phyloP scores from a whole-genome alignment of 2,113 vertebrate genomes.

The Chrysemys picta region DNA sequence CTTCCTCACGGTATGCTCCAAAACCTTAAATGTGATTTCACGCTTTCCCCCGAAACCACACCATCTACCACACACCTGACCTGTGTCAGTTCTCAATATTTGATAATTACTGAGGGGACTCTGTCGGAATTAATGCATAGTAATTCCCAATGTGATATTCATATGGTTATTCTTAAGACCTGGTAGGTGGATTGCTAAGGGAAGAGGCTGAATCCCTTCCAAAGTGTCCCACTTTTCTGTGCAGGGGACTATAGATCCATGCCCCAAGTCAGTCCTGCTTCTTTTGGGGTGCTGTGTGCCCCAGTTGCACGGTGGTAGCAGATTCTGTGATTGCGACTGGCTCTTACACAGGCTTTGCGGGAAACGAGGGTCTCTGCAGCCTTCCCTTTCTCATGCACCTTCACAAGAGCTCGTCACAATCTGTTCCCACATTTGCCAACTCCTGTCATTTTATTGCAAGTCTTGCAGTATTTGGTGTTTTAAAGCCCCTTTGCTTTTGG shows the following conservation, averaged over 20 bases:
- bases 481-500: neutral
- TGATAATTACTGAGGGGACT: neutral
- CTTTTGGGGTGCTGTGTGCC: neutral
- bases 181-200: accelerated
- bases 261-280: neutral
- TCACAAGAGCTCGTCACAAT: neutral
- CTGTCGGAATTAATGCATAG: neutral
- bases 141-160: neutral
- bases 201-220: neutral
- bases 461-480: neutral
- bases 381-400: neutral
- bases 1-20: neutral
- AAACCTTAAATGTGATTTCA: accelerated
- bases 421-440: neutral
- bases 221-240: neutral
- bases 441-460: neutral
- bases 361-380: neutral
- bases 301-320: neutral
- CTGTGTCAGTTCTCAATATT: neutral
- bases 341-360: neutral
- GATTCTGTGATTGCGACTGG: neutral
- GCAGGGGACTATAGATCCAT: neutral
- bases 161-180: neutral
- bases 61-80: accelerated
- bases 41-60: neutral